Base-by-base conservation (phyloP, 2,888 invertebrate species). In the Tetragonula carbonaria region DNA sequence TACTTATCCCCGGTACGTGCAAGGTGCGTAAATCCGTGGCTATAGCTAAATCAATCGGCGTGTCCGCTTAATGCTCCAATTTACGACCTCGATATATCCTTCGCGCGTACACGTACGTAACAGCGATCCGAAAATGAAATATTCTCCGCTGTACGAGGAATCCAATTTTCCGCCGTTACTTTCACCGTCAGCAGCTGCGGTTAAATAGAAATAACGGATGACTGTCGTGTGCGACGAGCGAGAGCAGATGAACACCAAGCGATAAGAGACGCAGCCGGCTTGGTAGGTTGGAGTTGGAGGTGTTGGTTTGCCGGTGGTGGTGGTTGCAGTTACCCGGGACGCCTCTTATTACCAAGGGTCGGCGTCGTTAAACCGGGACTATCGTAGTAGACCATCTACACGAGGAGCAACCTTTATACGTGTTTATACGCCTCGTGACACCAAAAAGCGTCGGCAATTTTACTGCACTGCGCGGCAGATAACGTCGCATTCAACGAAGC, bases 301-400 rank as follows among this genome's bases (percentile, higher is more conserved):
- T 68, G 79, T 78, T 73, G 65, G 77, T 75, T 71, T 8, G 45
- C 45, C 45, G 79, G 45, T 62, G 73, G 50, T 74, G 81, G 50
- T 74, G 81, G 71, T 57, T 78, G 79, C 65, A 86, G 87, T 87
- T 86, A 83, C 66, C 82, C 65, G 74, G 66, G 84, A 74, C 88
- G 86, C 90, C 85, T 75, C 91, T 91, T 92, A 91, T 91, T 92
- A 91, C 89, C 85, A 75, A 76, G 81, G 85, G 85, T 86, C 88
- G 82, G 80, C 86, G 86, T 88, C 89, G 91, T 92, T 91, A 91
- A 88, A 82, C 85, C 74, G 77, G 59, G 80, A 87, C 86, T 91
- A 92, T 92, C 92, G 78, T 51, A 67, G 62, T 77, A 81, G 84
- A 76, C 86, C 87, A 92, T 92, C 92, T 90, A 86, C 87, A 73